Conservation (phyloP, 2,113 vertebrate genomes). For the Cheirogaleus medius region DNA sequence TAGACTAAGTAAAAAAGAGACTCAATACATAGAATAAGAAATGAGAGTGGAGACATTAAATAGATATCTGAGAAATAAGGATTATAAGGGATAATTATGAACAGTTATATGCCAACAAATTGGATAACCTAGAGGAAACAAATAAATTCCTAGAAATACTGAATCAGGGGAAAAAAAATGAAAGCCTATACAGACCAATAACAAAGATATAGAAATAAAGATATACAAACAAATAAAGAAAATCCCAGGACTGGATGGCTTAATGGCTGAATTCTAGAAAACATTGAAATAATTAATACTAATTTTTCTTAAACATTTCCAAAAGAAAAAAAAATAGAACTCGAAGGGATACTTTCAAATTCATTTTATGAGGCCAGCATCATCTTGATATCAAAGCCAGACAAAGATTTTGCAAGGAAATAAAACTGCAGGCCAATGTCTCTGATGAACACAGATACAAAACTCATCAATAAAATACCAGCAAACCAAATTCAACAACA, state of each 20-base stretch:
- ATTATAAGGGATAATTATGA: neutral
- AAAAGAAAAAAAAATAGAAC: neutral
- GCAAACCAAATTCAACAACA: neutral
- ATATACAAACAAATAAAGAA: neutral
- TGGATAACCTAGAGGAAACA: neutral
- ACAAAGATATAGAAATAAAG: too few relatives aligned
- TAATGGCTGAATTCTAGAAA: neutral
- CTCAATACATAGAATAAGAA: neutral
- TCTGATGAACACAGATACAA: neutral
- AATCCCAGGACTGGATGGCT: neutral
- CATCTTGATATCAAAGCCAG: neutral
- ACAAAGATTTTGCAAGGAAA: neutral
- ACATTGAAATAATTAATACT: neutral
- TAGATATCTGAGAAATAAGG: neutral
- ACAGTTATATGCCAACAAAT: neutral
- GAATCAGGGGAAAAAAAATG: neutral
- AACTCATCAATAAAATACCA: neutral
- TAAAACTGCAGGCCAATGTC: neutral
- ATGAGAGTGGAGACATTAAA: neutral
- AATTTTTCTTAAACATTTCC: neutral
- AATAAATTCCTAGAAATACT: neutral
- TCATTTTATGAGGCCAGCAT: neutral
- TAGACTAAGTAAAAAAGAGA: neutral
- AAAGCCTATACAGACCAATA: neutral
- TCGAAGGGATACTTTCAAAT: neutral